A percentile compares a stretch with the other conserved stretches of the same genome.
These are phyloP conservation scores for Antechinus stuartii DNA, from an alignment of 2,113 vertebrate species.

Conservation along the genomic window DNA sequence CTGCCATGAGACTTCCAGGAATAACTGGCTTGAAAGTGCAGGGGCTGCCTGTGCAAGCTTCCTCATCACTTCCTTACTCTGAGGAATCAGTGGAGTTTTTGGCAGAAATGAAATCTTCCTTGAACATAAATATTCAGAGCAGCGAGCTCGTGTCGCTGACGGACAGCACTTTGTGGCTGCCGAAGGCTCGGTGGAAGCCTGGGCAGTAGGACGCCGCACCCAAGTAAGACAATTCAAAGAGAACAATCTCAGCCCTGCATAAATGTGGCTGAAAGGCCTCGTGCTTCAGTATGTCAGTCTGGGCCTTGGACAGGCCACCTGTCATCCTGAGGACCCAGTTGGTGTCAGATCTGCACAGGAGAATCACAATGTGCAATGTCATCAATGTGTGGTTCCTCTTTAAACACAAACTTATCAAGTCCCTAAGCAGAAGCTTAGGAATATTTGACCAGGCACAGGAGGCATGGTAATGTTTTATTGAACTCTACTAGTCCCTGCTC, in stretches of 20 bases:
- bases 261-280: constrained; percentile 68
- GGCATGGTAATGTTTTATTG: constrained; percentile 63
- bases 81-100: not conserved
- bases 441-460: not conserved
- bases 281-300: constrained; percentile 80
- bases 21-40: not conserved
- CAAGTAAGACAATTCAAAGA: not conserved
- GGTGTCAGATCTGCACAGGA: constrained; percentile 80
- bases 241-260: not conserved
- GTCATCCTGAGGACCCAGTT: constrained; percentile 78
- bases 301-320: constrained; percentile 76
- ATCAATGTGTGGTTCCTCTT: constrained; percentile 70
- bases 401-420: constrained; percentile 78
- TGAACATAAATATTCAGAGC: not conserved
- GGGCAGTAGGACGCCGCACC: accelerated
- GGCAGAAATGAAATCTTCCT: not conserved
- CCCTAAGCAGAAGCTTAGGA: constrained; percentile 47
- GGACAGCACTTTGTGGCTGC: not conserved
- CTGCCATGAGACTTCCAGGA: not conserved
- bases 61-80: not conserved
- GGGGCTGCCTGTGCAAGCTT: not conserved
- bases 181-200: not conserved
- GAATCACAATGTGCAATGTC: constrained; percentile 56
- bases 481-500: not conserved
- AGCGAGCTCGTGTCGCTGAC: not conserved